Conservation (phyloP, 2,888 invertebrate genomes). For the Mesoligia furuncula region DNA sequence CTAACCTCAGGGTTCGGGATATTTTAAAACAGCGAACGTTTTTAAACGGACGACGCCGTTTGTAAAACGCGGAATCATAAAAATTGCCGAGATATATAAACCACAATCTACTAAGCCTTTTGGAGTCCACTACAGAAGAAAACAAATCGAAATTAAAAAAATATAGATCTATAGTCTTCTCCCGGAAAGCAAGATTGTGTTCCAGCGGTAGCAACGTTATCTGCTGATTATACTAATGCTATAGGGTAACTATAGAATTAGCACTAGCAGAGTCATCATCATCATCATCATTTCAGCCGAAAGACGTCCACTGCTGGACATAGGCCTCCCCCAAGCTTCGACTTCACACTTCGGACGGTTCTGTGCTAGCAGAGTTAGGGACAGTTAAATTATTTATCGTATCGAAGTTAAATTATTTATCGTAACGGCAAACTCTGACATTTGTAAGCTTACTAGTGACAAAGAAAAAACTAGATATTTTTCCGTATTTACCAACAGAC, state of each 20-base stretch:
- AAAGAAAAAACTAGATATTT: background rate
- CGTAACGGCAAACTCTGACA: background rate
- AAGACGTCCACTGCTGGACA: too few species aligned
- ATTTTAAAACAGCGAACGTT: too few species aligned
- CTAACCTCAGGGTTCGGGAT: too few species aligned
- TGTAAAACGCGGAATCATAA: too few species aligned
- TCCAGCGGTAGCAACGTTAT: too few species aligned
- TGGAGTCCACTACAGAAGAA: background rate
- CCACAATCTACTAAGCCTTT: background rate
- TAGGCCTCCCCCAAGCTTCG: too few species aligned
- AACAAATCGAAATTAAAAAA: background rate
- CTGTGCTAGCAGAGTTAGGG: too few species aligned
- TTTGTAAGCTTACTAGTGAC: background rate
- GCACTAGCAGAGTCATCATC: background rate
- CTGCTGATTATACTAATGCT: background rate
- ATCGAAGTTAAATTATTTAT: too few species aligned
- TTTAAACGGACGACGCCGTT: too few species aligned
- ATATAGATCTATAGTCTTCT: background rate
- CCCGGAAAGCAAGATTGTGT: background rate
- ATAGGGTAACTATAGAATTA: background rate
- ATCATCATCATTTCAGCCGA: too few species aligned
- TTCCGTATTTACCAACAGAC: background rate
- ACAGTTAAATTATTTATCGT: too few species aligned
- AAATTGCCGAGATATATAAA: background rate
- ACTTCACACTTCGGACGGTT: too few species aligned